Conservation (phyloP, 1,140 invertebrate genomes). For the Drosophila tropicalis region DNA sequence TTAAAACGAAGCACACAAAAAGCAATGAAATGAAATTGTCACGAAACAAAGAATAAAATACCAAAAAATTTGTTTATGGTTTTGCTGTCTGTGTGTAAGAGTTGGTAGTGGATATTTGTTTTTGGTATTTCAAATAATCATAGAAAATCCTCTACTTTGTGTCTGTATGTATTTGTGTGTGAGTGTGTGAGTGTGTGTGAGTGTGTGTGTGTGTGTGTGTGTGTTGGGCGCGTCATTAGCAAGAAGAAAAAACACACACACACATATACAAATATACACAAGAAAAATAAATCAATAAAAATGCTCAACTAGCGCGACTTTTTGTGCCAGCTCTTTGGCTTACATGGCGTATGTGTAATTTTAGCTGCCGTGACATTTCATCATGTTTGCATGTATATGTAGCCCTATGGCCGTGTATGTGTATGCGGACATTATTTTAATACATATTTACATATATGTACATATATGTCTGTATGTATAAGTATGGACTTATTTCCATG, state of each 20-base stretch:
- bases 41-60: conserved; percentile 57
- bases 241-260: neutral
- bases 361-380: conserved; percentile 44
- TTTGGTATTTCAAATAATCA: conserved; percentile 54
- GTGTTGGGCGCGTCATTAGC: conserved; percentile 69
- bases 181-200: conserved; percentile 9
- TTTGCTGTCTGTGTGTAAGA: conserved; percentile 36
- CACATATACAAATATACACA: conserved; percentile 30
- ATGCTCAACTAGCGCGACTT: conserved; percentile 57
- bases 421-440: conserved; percentile 21
- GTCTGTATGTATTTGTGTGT: conserved; percentile 9
- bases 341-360: conserved; percentile 58
- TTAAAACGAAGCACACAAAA: conserved; percentile 72
- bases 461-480: neutral
- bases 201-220: conserved; percentile 37
- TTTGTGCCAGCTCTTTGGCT: conserved; percentile 31
- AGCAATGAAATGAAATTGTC: conserved; percentile 79
- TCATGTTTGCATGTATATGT: conserved; percentile 7
- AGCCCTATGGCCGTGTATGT: neutral
- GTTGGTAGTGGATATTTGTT: conserved; percentile 32
- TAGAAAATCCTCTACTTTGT: conserved; percentile 46
- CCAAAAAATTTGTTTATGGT: conserved; percentile 70
- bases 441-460: conserved; percentile 12
- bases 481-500: neutral
- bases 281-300: conserved; percentile 79